Percentiles rank a stretch among this genome's conserved stretches.
Evolutionary conservation across 2,113 vertebrate species (phyloP).

Genomic region (Peromyscus californicus): DNA sequence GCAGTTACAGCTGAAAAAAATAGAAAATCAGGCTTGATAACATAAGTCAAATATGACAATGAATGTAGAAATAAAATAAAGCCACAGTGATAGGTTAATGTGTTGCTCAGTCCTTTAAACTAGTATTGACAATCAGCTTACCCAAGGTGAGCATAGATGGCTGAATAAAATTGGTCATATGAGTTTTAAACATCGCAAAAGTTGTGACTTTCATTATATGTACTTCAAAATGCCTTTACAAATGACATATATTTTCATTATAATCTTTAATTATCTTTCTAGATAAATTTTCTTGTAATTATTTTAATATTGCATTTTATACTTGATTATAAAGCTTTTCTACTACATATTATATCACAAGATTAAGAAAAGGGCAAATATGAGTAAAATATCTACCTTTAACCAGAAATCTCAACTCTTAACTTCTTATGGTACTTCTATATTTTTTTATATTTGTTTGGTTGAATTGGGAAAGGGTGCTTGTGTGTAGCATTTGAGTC

Average conservation of each 20-base stretch:
- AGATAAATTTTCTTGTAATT: background rate
- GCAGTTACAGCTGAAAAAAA: slow-evolving; percentile 42
- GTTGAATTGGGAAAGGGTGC: background rate
- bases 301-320: background rate
- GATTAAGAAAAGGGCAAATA: background rate
- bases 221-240: slow-evolving; percentile 10
- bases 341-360: background rate
- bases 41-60: slow-evolving; percentile 62
- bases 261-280: background rate
- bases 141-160: background rate
- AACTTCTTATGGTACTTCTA: background rate
- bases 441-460: background rate
- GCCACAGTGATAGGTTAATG: background rate
- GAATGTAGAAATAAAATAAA: slow-evolving; percentile 30
- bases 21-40: slow-evolving; percentile 32
- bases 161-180: background rate
- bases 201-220: background rate
- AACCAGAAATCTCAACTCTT: background rate
- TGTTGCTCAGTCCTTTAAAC: background rate
- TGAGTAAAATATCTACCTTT: background rate
- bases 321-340: background rate
- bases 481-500: background rate
- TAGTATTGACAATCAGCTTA: background rate
- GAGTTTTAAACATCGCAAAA: background rate
- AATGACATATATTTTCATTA: background rate